Evolutionary conservation across 2,888 invertebrate genomes (phyloP), one percentile per base, ranked within the genome.

Genomic region (Hoplodrina blanda): DNA sequence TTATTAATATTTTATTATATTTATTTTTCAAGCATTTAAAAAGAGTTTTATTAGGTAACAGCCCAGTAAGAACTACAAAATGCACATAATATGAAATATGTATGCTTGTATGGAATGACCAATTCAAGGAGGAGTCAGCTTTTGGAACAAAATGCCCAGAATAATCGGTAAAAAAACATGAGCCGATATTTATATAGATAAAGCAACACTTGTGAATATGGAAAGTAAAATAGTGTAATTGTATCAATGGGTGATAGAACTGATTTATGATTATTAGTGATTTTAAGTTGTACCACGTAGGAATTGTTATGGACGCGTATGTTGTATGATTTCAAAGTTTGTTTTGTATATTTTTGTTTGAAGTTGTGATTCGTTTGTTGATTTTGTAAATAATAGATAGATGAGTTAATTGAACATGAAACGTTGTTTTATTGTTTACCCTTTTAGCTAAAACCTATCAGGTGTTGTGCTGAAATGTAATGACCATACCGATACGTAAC

Each of bases 341-440:
- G 81, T 88, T 92, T 88, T 94, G 93, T 95, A 95, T 92, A 93
- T 94, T 91, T 91, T 92, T 91, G 91, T 92, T 93, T 91, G 88
- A 86, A 91, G 82, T 88, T 91, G 87, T 90, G 90, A 90, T 93
- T 92, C 87, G 88, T 93, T 94, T 94, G 92, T 93, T 94, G 91
- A 84, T 90, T 94, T 89, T 95, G 95, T 95, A 95, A 94, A 95
- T 95, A 95, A 92, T 94, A 95, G 93, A 95, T 95, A 93, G 91
- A 93, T 90, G 91, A 94, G 91, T 93, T 93, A 92, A 90, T 90
- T 91, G 89, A 85, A 85, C 79, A 84, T 81, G 73, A 71, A 53
- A 33, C 57, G 56, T 76, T 76, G 82, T 88, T 89, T 88, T 74
- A 79, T 84, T 83, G n/a, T 49, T 52, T 20, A 37, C 19, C 56